Evolutionary conservation across 53 echinoderm and acorn worm genomes (phyloP).

Genomic region (Apostichopus leukothele): DNA sequence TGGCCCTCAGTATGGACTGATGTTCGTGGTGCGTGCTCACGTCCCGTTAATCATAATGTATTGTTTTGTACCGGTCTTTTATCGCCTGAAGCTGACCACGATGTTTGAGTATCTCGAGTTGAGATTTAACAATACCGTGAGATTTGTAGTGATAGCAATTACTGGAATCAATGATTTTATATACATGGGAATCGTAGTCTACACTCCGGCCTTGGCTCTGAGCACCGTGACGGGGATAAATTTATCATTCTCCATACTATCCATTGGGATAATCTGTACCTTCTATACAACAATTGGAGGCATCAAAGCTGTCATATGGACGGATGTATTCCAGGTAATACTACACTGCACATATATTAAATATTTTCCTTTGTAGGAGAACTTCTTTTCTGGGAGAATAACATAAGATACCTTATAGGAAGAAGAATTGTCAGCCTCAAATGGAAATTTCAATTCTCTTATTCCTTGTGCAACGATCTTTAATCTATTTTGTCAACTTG

Average conservation of each 20-base stretch:
- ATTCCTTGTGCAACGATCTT: too few relatives aligned
- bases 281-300: conserved; percentile 46
- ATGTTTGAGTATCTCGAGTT: conserved; percentile 26
- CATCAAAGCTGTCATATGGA: conserved; percentile 39
- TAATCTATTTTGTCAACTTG: too few relatives aligned
- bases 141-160: conserved; percentile 2
- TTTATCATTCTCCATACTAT: conserved; percentile 17
- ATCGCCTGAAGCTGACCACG: conserved; percentile 30
- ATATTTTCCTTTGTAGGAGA: too few relatives aligned
- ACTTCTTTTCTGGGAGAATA: too few relatives aligned
- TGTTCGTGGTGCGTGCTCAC: neutral
- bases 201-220: conserved; percentile 34
- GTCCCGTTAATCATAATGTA: neutral
- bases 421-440: too few relatives aligned
- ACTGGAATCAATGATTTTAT: conserved; percentile 6
- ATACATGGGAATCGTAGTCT: conserved; percentile 44
- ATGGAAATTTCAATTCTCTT: too few relatives aligned
- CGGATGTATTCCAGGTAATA: conserved; percentile 28
- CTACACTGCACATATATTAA: too few relatives aligned
- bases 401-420: too few relatives aligned
- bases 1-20: conserved; percentile 16
- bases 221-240: conserved; percentile 33
- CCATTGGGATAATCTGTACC: conserved; percentile 41
- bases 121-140: conserved; percentile 36
- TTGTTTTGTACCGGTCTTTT: conserved; percentile 29